phyloP scores from a whole-genome alignment of 2,797 vertebrate species.

The Anguilla anguilla region DNA sequence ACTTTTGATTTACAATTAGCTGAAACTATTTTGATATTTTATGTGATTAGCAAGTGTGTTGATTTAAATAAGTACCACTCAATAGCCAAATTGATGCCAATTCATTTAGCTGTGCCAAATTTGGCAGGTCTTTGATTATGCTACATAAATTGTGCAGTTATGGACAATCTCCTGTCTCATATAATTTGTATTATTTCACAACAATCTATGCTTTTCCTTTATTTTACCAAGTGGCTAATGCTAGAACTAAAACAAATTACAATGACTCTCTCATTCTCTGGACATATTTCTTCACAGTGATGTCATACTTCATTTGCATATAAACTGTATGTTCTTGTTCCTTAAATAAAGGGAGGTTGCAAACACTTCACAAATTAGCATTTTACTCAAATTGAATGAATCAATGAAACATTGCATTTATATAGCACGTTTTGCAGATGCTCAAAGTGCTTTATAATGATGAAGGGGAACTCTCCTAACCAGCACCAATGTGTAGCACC shows the following conservation, averaged over 20 bases:
- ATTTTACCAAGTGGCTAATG: background rate
- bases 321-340: background rate
- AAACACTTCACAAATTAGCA: background rate
- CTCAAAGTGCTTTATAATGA: no score
- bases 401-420: no score
- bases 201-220: background rate
- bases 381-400: background rate
- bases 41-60: no score
- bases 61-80: background rate
- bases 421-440: no score
- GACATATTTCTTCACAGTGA: background rate
- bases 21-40: background rate
- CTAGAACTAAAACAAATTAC: background rate
- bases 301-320: constrained; percentile 2
- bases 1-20: background rate
- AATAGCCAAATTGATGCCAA: background rate
- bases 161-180: background rate
- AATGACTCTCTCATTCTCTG: background rate
- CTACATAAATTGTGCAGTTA: background rate
- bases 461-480: no score
- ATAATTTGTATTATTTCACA: background rate
- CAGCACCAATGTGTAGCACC: no score
- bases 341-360: background rate
- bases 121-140: background rate
- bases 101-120: background rate